Conservation (phyloP, 2,888 invertebrate species). For the Sarcophaga subvicina region DNA sequence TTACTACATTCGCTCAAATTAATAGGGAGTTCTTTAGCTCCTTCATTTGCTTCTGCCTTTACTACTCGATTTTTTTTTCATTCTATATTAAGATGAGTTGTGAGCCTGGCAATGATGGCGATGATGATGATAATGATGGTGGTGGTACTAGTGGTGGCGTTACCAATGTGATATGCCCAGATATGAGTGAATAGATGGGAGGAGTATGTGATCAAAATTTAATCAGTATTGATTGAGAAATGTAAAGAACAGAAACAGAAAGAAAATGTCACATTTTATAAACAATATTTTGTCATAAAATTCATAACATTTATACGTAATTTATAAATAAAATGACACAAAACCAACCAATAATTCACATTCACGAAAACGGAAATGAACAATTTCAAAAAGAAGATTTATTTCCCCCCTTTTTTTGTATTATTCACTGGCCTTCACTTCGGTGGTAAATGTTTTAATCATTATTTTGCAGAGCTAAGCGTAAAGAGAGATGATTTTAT, state of each 20-base stretch:
- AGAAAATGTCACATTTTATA: slow-evolving; percentile 13
- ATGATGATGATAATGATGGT: neutral
- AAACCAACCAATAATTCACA: neutral
- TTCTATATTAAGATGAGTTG: slow-evolving; percentile 32
- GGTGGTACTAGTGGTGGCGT: neutral
- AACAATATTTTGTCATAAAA: slow-evolving; percentile 5
- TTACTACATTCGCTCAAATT: slow-evolving; percentile 34
- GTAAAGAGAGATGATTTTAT: neutral
- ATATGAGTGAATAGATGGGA: slow-evolving; percentile 19
- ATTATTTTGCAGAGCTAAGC: neutral
- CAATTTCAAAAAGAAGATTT: neutral
- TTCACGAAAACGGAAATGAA: neutral
- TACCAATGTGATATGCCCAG: slow-evolving; percentile 5
- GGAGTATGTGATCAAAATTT: slow-evolving; percentile 62
- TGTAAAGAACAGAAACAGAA: too few species aligned
- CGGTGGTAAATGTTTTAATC: neutral
- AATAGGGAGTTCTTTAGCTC: slow-evolving; percentile 19
- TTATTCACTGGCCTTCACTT: neutral
- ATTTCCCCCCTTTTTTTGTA: neutral
- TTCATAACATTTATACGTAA: slow-evolving; percentile 25
- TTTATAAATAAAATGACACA: slow-evolving; percentile 30
- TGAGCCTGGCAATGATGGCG: slow-evolving; percentile 8
- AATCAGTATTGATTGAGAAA: slow-evolving; percentile 39
- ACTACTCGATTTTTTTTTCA: neutral
- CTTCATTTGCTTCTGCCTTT: neutral